Evolutionary conservation across 1,140 invertebrate genomes (phyloP).

Genomic region (Drosophila pruinosa): DNA sequence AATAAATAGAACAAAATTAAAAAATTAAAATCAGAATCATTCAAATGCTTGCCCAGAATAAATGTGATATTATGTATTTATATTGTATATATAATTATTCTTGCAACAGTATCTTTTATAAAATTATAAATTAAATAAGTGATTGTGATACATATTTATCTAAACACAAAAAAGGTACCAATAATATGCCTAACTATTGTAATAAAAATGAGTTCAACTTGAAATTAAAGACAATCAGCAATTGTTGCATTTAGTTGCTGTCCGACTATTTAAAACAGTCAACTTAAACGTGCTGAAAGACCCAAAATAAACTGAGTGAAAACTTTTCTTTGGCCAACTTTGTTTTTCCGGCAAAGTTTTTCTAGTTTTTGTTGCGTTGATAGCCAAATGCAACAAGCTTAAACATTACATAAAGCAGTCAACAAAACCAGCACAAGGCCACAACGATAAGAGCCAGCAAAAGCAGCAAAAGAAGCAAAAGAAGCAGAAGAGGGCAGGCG

Average conservation of each 20-base stretch:
- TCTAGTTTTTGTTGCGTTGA: not conserved
- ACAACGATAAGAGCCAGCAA: not conserved
- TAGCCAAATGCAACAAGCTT: constrained; percentile 20
- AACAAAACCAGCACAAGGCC: constrained; percentile 14
- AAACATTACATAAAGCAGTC: constrained; percentile 19
- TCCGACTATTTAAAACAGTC: not conserved
- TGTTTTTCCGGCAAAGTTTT: constrained; percentile 18
- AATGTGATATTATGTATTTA: no score
- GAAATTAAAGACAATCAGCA: not conserved
- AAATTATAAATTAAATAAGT: no score
- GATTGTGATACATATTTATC: no score
- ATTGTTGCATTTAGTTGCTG: constrained; percentile 6
- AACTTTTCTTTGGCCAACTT: constrained; percentile 18
- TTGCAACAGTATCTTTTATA: no score
- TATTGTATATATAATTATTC: no score
- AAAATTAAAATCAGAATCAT: no score
- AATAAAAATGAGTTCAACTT: not conserved
- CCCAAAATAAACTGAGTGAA: not conserved
- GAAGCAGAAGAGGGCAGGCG: not conserved
- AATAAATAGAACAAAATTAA: no score
- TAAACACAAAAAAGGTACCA: not conserved
- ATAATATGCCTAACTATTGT: not conserved
- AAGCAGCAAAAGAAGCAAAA: not conserved
- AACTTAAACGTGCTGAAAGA: constrained; percentile 17
- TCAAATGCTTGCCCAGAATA: no score